Evolutionary conservation across 2,797 vertebrate genomes (phyloP).

Genomic region (Xyrichtys novacula): DNA sequence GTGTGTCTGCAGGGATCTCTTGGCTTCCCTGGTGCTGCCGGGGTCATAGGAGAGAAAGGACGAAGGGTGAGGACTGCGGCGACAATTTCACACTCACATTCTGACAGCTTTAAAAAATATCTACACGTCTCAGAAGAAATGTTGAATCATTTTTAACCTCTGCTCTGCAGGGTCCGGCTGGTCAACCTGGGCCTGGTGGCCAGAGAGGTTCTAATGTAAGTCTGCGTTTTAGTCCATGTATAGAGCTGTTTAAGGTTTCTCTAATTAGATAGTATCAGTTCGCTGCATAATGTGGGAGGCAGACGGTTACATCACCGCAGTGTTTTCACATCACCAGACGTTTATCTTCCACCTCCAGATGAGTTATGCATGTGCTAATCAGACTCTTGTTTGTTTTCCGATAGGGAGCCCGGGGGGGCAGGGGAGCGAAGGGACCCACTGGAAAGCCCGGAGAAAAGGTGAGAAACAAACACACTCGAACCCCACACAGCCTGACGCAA

Average conservation of each 20-base stretch:
- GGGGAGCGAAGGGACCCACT: constrained; percentile 89
- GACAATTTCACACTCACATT: constrained; percentile 27
- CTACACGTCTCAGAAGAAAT: neutral
- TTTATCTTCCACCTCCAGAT: constrained; percentile 48
- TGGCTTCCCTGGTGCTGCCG: constrained; percentile 88
- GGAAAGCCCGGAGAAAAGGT: constrained; percentile 94
- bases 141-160: constrained; percentile 43
- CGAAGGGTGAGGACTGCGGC: constrained; percentile 87
- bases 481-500: constrained; percentile 15
- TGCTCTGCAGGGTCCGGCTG: constrained; percentile 88
- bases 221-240: constrained; percentile 10
- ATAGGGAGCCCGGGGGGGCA: constrained; percentile 89
- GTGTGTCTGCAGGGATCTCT: constrained; percentile 87
- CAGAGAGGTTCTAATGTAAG: constrained; percentile 92
- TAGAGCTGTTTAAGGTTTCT: constrained; percentile 13
- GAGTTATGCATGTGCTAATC: constrained; percentile 57
- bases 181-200: constrained; percentile 87
- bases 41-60: constrained; percentile 91
- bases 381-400: constrained; percentile 65
- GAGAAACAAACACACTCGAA: constrained; percentile 36
- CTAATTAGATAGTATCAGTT: constrained; percentile 37
- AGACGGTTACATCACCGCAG: constrained; percentile 34
- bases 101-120: constrained; percentile 12
- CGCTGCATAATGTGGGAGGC: constrained; percentile 31
- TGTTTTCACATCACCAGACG: constrained; percentile 40